These are phyloP conservation scores for Taenioides sp. DNA, from an alignment of 2,797 vertebrate genomes.

Conservation along the genomic window DNA sequence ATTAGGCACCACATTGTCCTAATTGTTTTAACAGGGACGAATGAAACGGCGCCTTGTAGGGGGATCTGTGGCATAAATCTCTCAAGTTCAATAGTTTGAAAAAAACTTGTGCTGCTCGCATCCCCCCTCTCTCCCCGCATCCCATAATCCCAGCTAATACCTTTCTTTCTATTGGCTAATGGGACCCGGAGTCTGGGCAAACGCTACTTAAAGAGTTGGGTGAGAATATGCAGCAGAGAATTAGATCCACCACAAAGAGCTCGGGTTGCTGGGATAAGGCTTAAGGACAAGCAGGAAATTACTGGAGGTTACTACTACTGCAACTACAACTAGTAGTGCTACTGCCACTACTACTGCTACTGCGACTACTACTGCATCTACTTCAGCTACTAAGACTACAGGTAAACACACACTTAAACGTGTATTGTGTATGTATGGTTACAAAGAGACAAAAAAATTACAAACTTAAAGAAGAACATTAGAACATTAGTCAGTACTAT, in stretches of 20 bases:
- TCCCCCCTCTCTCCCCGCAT: constrained; percentile 74
- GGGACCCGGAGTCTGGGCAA: constrained; percentile 78
- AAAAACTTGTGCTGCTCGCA: constrained; percentile 78
- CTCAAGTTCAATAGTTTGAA: constrained; percentile 86
- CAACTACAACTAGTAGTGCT: background rate
- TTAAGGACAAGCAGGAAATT: constrained; percentile 16
- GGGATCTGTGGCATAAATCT: constrained; percentile 80
- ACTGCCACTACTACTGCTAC: background rate
- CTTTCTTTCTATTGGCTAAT: constrained; percentile 85
- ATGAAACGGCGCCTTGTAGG: constrained; percentile 73
- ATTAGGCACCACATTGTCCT: constrained; percentile 84
- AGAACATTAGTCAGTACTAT: too few relatives aligned
- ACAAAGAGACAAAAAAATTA: too few relatives aligned
- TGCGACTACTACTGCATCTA: background rate
- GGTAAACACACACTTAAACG: constrained; percentile 42
- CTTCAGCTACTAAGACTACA: constrained; percentile 17
- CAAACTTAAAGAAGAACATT: too few relatives aligned
- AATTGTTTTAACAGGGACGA: constrained; percentile 83
- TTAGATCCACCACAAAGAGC: constrained; percentile 55
- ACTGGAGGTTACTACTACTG: constrained; percentile 26
- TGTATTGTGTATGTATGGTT: background rate
- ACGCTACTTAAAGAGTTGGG: constrained; percentile 82
- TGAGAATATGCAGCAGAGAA: constrained; percentile 69
- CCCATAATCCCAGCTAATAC: constrained; percentile 83
- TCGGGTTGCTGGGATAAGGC: constrained; percentile 39